Evolutionary conservation across 2,797 vertebrate genomes (phyloP).

Genomic region (Odontamblyopus lacepedii): DNA sequence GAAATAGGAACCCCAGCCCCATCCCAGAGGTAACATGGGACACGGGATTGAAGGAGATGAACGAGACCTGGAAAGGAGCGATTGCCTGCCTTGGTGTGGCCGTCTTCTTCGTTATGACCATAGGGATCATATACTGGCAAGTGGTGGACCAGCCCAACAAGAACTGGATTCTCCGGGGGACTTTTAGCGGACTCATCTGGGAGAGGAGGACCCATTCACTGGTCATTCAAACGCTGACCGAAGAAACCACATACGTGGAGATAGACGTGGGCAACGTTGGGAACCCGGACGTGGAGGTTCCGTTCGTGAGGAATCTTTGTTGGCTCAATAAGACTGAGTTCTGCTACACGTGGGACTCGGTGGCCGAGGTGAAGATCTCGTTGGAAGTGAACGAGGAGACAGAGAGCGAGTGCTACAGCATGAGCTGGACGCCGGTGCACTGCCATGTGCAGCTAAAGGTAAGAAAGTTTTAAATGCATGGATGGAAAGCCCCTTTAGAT

Average conservation of each 20-base stretch:
- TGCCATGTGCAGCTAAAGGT: slow-evolving; percentile 88
- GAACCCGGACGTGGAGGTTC: slow-evolving; percentile 79
- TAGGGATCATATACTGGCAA: slow-evolving; percentile 95
- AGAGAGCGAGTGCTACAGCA: slow-evolving; percentile 85
- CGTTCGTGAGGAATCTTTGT: slow-evolving; percentile 87
- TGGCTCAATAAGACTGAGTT: slow-evolving; percentile 89
- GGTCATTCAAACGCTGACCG: slow-evolving; percentile 82
- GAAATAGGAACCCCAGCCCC: slow-evolving; percentile 83
- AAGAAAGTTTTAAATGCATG: slow-evolving; percentile 13
- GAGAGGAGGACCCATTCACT: slow-evolving; percentile 85
- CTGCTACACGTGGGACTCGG: slow-evolving; percentile 90
- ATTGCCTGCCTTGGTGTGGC: slow-evolving; percentile 89
- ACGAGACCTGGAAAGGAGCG: slow-evolving; percentile 92
- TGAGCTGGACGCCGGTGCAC: slow-evolving; percentile 85
- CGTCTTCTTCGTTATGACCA: slow-evolving; percentile 92
- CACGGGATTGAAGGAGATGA: slow-evolving; percentile 87
- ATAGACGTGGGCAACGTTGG: slow-evolving; percentile 83
- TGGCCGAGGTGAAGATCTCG: slow-evolving; percentile 84
- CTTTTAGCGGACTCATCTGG: slow-evolving; percentile 86
- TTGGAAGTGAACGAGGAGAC: slow-evolving; percentile 75
- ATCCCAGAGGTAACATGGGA: slow-evolving; percentile 87
- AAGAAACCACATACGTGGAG: slow-evolving; percentile 81
- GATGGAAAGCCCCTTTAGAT: background rate
- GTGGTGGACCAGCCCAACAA: slow-evolving; percentile 91
- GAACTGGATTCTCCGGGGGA: slow-evolving; percentile 91